Base-by-base conservation (phyloP, 2,888 invertebrate genomes). In the Lapara coniferarum region DNA sequence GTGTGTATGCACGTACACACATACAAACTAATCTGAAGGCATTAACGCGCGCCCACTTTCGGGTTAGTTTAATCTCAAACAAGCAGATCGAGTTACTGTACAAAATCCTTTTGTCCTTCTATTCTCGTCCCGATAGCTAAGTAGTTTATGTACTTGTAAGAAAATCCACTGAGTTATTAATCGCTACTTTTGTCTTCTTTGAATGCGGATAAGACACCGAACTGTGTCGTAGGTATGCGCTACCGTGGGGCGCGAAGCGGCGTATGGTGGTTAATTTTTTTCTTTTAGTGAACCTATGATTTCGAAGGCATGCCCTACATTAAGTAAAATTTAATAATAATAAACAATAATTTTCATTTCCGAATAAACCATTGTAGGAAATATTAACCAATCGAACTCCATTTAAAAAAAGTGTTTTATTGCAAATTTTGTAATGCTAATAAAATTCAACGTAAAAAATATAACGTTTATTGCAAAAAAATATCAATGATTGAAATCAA, bases 1-100 rank as follows among this genome's bases (percentile, higher is more conserved):
- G 8, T 8, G 8, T 8, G 37, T 25, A 25, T 8, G 37, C 37
- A 67, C 71, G 73, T 72, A 72, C 76, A 77, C 76, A 74, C 74
- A 70, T 73, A 69, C 72, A 66, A 71, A 66, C 68, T 53, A 59
- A 52, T 75, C 73, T 75, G 75, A 72, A 72, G 71, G 75, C 81
- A 83, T 86, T 84, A 84, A 79, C 80, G 82, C 78, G 78, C 78
- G 79, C 83, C 78, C 81, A 82, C 81, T 85, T 85, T 84, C 81
- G 83, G 84, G 83, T 84, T 81, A 85, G 84, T 84, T 84, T 85
- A 83, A 86, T 84, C 82, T 81, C 82, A 83, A 85, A 83, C 84
- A 87, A 87, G 78, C 76, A 81, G 84, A 85, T 88, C 83, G 78
- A 73, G 81, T 88, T 86, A 84, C 87, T 77, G 70, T 67, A 77